Base-by-base conservation (phyloP, 1,140 invertebrate species). In the Platorchestia sp. region DNA sequence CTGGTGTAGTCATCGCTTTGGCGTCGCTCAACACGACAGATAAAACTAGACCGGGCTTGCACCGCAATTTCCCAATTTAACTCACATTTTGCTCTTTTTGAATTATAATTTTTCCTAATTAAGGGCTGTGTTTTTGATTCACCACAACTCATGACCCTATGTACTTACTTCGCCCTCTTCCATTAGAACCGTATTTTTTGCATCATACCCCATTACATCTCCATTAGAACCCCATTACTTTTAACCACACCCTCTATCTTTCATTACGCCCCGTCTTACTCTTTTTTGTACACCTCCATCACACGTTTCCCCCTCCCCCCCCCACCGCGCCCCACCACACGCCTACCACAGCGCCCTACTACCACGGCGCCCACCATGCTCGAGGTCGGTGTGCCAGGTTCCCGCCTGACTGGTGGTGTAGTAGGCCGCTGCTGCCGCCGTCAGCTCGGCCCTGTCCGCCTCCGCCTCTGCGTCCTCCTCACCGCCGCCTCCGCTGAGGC, bases 331-430 rank as follows among this genome's bases (percentile, higher is more conserved):
- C 36, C 95, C 95, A 42, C 22, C 43, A n/a, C n/a, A n/a, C n/a
- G n/a, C 47, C 95, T 43, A 42, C 45, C 51, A 45, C 95, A 5
- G 36, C 41, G 22, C 40, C 36, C 95, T 59, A 42, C 22, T 19
- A n/a, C n/a, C n/a, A n/a, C n/a, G n/a, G n/a, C 96, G 96, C 97
- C 96, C 96, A 97, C 97, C 97, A 96, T 97, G 97, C 95, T 97
- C 97, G 95, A 98, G 97, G 96, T 98, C 98, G 87, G 97, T 97
- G 96, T 98, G 98, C 98, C 98, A 98, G 47, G 97, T 97, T 0
- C 97, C 96, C 41, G 97, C 97, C 36, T 97, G 97, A 96, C 97
- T 97, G 96, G 98, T 97, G n/a, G 97, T 97, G 97, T 98, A 98
- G 43, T 97, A 97, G 47, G 97, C 97, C 95, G 97, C 97, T 97